Evolutionary conservation across 1,140 invertebrate genomes (phyloP).

Genomic region (Cardiocondyla obscurior): DNA sequence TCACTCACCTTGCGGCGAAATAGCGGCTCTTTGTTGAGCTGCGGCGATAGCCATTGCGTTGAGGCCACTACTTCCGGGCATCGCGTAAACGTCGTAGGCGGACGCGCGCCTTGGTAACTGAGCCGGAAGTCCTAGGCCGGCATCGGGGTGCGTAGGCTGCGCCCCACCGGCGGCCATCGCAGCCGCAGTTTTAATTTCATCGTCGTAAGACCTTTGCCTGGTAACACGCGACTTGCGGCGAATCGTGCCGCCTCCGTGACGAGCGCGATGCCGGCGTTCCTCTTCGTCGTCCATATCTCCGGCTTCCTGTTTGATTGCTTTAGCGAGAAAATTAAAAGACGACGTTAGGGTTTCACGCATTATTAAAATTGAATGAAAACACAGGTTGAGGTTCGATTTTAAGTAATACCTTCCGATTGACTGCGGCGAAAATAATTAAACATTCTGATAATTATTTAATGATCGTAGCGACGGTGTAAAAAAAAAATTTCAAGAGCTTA

Average conservation of each 20-base stretch:
- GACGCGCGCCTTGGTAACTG: slow-evolving; percentile 90
- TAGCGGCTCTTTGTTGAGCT: slow-evolving; percentile 78
- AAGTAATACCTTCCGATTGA: not conserved
- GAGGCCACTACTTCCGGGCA: slow-evolving; percentile 73
- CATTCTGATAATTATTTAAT: too few species aligned
- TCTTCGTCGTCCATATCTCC: slow-evolving; percentile 76
- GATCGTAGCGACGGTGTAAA: too few species aligned
- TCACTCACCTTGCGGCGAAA: slow-evolving; percentile 79
- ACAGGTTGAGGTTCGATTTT: not conserved
- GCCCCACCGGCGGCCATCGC: slow-evolving; percentile 65
- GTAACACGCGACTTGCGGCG: slow-evolving; percentile 89
- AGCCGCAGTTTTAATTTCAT: slow-evolving; percentile 86
- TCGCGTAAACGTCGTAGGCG: slow-evolving; percentile 90
- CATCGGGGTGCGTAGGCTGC: slow-evolving; percentile 78
- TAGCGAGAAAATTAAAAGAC: not conserved
- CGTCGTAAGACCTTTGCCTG: slow-evolving; percentile 92
- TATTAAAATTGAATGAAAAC: not conserved
- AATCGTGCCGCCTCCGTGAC: slow-evolving; percentile 66
- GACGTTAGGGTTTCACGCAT: not conserved
- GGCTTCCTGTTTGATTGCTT: slow-evolving; percentile 31
- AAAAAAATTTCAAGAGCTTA: too few species aligned
- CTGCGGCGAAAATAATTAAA: not conserved
- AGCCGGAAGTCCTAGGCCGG: slow-evolving; percentile 86
- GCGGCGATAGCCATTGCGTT: slow-evolving; percentile 77
- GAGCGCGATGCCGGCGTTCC: slow-evolving; percentile 72